A percentile compares a stretch with the other conserved stretches of the same genome.
Conservation (phyloP, 2,888 invertebrate genomes). For the Zootermopsis nevadensis region DNA sequence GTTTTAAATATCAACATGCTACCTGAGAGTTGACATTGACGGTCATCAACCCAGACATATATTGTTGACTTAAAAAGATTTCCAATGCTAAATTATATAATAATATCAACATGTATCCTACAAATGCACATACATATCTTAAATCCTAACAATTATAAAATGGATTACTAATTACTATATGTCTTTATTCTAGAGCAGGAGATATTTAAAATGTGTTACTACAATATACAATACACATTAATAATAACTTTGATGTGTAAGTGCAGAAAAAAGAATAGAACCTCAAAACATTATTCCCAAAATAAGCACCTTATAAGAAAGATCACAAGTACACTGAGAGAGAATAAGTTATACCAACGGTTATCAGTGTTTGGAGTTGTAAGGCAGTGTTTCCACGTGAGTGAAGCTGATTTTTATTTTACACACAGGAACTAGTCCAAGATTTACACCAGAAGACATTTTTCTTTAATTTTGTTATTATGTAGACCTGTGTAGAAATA, state of each 20-base stretch:
- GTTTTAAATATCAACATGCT: constrained; percentile 43
- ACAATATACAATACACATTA: not conserved
- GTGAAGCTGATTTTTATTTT: constrained; percentile 1
- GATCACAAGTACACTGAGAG: constrained; percentile 29
- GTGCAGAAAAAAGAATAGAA: constrained; percentile 17
- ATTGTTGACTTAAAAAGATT: constrained; percentile 43
- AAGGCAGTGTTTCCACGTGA: not conserved
- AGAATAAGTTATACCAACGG: not conserved
- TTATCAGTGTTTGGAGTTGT: not conserved
- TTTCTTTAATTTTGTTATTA: not conserved
- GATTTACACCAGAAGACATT: not conserved
- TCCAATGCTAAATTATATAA: constrained; percentile 44
- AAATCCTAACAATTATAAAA: constrained; percentile 30
- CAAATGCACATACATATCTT: constrained; percentile 27
- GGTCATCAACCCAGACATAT: not conserved
- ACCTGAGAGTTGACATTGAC: constrained; percentile 23
- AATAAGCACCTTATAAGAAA: constrained; percentile 2
- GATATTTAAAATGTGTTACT: not conserved
- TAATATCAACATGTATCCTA: constrained; percentile 37
- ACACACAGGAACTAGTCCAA: not conserved
- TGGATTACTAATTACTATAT: constrained; percentile 20
- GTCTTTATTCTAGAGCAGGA: not conserved
- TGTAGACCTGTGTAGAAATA: not conserved
- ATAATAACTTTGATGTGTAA: not conserved
- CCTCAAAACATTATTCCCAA: not conserved